Conservation (phyloP, 2,113 vertebrate species). For the Silurus asotus region DNA sequence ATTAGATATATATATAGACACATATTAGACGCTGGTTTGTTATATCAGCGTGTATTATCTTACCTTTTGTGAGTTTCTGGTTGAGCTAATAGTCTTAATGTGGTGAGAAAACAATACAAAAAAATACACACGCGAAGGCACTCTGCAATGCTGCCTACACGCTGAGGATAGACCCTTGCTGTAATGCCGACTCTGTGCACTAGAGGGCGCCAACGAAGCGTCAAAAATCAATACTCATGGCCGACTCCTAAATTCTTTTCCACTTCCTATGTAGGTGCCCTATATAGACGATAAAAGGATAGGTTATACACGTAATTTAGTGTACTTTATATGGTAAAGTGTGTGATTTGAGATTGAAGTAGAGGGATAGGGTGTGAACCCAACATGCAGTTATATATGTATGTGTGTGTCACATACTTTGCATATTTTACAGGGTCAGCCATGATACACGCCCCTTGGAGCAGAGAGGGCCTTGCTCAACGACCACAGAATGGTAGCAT, state of each 20-base stretch:
- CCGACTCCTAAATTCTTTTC: background rate
- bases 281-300: background rate
- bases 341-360: background rate
- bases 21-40: no score
- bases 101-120: background rate
- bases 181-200: background rate
- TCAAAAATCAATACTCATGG: background rate
- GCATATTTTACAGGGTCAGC: no score
- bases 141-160: slow-evolving; percentile 8
- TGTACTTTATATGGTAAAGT: background rate
- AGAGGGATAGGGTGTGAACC: background rate
- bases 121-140: background rate
- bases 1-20: background rate
- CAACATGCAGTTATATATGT: background rate
- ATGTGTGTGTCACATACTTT: no score
- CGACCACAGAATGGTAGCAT: no score
- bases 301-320: background rate
- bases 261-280: background rate
- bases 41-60: background rate
- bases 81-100: background rate
- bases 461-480: no score
- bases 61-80: background rate
- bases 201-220: slow-evolving; percentile 36
- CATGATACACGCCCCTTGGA: no score
- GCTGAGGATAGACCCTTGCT: background rate